These are phyloP conservation scores for Eulemur rubriventer DNA, from an alignment of 2,797 vertebrate genomes.

Conservation along the genomic window DNA sequence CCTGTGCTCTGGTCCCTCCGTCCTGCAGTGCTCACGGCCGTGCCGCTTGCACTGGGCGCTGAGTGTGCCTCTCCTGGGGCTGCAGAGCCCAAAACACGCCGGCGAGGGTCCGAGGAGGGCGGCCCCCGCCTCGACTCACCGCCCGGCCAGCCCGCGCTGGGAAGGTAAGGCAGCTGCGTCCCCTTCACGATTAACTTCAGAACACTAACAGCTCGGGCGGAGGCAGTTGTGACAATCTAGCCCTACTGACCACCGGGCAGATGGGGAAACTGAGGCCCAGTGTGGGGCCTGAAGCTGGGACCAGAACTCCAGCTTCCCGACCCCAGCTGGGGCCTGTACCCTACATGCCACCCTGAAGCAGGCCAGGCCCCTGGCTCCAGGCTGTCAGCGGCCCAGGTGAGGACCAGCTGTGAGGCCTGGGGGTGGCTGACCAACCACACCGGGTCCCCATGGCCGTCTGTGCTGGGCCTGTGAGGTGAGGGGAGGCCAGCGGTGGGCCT, in stretches of 20 bases:
- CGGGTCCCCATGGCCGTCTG: background rate
- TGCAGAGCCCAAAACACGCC: background rate
- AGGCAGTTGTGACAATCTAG: background rate
- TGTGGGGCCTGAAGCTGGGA: background rate
- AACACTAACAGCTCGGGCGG: background rate
- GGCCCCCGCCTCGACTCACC: fast-evolving
- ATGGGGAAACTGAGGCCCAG: slow-evolving; percentile 22
- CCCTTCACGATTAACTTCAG: fast-evolving
- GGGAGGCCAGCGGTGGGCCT: background rate
- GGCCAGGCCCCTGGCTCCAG: fast-evolving
- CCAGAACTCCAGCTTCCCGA: background rate
- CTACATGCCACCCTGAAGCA: fast-evolving
- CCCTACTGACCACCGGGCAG: background rate
- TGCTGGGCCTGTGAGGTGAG: background rate
- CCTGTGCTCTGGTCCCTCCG: background rate
- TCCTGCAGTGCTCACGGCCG: background rate
- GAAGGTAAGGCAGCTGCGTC: slow-evolving; percentile 6
- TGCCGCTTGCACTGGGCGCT: background rate
- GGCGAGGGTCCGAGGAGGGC: background rate
- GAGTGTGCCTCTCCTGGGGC: background rate
- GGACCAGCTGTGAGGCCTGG: background rate
- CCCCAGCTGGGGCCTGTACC: background rate
- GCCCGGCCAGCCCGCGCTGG: background rate
- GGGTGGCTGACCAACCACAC: background rate
- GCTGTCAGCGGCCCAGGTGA: fast-evolving